phyloP scores from a whole-genome alignment of 2,888 invertebrate genomes.

The Phymatocera aterrima region DNA sequence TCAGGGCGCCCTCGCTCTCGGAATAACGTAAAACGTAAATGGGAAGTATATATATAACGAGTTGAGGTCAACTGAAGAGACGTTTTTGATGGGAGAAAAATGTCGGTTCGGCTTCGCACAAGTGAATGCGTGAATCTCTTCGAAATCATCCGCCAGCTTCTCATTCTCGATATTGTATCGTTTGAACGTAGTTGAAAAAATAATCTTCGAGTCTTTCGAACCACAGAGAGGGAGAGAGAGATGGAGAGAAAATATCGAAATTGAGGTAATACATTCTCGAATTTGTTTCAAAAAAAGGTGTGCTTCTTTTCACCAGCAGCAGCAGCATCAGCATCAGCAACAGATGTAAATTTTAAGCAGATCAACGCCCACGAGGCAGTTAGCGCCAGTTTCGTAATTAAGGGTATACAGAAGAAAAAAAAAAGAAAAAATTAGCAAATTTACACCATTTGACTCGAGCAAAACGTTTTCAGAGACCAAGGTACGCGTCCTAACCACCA shows the following conservation, averaged over 20 bases:
- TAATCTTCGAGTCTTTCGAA: neutral
- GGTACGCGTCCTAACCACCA: conserved; percentile 61
- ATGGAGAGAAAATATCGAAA: neutral
- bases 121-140: too few relatives aligned
- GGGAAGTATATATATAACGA: too few relatives aligned
- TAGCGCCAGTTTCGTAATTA: neutral
- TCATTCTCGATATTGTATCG: too few relatives aligned
- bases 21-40: too few relatives aligned
- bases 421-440: conserved; percentile 36
- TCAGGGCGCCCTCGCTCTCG: too few relatives aligned
- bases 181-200: too few relatives aligned
- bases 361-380: conserved; percentile 17
- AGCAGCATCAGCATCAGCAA: too few relatives aligned
- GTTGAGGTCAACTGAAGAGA: too few relatives aligned
- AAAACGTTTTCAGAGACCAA: conserved; percentile 20
- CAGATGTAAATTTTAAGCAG: conserved; percentile 14
- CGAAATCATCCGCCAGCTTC: too few relatives aligned
- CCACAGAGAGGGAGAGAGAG: neutral
- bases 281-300: neutral
- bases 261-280: neutral
- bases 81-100: too few relatives aligned
- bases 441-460: conserved; percentile 37
- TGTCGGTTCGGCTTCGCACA: too few relatives aligned
- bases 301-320: too few relatives aligned
- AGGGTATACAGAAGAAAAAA: neutral